These are phyloP conservation scores for Nomada fucata DNA, from an alignment of 2,888 invertebrate genomes.

Conservation along the genomic window DNA sequence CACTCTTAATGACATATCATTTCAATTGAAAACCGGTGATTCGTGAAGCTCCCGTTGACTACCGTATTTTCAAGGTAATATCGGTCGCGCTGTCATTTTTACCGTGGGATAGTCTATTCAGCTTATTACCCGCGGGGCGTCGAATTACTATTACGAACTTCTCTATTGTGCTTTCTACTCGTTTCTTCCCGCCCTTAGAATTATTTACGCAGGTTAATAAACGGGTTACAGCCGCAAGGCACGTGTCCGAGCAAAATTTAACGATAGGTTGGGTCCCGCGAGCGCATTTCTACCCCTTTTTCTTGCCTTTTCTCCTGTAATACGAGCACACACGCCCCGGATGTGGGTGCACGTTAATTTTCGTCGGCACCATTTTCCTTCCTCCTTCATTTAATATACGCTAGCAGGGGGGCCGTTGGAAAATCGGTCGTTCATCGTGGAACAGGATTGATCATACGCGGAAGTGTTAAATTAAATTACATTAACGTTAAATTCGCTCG, in stretches of 20 bases:
- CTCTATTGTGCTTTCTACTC: slow-evolving; percentile 34
- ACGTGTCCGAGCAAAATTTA: slow-evolving; percentile 79
- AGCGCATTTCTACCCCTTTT: slow-evolving; percentile 58
- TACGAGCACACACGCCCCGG: slow-evolving; percentile 61
- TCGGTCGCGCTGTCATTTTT: slow-evolving; percentile 8
- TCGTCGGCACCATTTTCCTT: slow-evolving; percentile 26
- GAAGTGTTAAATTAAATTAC: slow-evolving; percentile 1
- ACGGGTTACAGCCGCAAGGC: slow-evolving; percentile 72
- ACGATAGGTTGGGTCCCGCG: slow-evolving; percentile 72
- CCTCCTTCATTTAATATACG: slow-evolving; percentile 15
- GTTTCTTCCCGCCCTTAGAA: slow-evolving; percentile 37
- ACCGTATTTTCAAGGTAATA: not conserved
- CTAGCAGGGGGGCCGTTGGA: slow-evolving; percentile 5
- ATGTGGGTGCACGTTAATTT: slow-evolving; percentile 62
- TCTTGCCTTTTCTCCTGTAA: slow-evolving; percentile 52
- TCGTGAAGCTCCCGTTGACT: not conserved
- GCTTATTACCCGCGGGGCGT: slow-evolving; percentile 51
- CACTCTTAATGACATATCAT: slow-evolving; percentile 21
- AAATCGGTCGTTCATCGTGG: slow-evolving; percentile 12
- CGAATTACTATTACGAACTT: slow-evolving; percentile 41
- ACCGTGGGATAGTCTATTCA: slow-evolving; percentile 36
- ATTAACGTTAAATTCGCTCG: not conserved
- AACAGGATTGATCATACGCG: not conserved
- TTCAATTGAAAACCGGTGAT: slow-evolving; percentile 14
- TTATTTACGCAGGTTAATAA: slow-evolving; percentile 69